phyloP scores from a whole-genome alignment of 2,888 invertebrate genomes.

The Dastarcus helophoroides region DNA sequence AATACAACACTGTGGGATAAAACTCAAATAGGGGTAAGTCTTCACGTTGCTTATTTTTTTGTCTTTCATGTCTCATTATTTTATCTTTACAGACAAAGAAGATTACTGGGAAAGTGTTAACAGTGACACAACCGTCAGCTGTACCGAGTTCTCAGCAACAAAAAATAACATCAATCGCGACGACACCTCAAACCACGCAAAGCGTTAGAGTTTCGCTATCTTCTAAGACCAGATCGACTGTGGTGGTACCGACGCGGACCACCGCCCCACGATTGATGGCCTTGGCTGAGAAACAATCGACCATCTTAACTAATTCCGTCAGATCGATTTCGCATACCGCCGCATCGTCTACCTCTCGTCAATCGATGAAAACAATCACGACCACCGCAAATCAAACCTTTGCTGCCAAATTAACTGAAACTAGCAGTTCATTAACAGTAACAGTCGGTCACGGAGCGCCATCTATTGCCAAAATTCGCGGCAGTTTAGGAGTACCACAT shows the following conservation, averaged over 20 bases:
- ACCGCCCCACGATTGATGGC: constrained; percentile 44
- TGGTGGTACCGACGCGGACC: constrained; percentile 27
- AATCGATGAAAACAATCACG: constrained; percentile 22
- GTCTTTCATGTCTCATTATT: not conserved
- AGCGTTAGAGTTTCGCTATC: constrained; percentile 4
- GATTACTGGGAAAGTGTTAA: constrained; percentile 29
- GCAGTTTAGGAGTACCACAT: constrained; percentile 15
- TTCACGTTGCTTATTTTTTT: not conserved
- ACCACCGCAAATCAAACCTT: constrained; percentile 52
- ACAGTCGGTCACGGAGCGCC: constrained; percentile 17
- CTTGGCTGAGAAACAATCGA: constrained; percentile 43
- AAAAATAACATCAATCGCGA: constrained; percentile 10
- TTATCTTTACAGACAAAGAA: constrained; percentile 30
- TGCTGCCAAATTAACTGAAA: constrained; percentile 60
- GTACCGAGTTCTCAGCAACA: constrained; percentile 15
- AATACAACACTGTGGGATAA: constrained; percentile 48
- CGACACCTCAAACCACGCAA: constrained; percentile 7
- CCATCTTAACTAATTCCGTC: constrained; percentile 26
- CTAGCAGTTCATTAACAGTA: constrained; percentile 15
- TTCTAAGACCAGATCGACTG: constrained; percentile 14
- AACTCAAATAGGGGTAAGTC: constrained; percentile 40
- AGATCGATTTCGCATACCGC: constrained; percentile 41
- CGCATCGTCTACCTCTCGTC: constrained; percentile 41
- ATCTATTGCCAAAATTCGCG: constrained; percentile 8
- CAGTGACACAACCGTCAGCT: constrained; percentile 20